Base-by-base conservation (phyloP, 2,113 vertebrate species). In the Dasyprocta punctata region DNA sequence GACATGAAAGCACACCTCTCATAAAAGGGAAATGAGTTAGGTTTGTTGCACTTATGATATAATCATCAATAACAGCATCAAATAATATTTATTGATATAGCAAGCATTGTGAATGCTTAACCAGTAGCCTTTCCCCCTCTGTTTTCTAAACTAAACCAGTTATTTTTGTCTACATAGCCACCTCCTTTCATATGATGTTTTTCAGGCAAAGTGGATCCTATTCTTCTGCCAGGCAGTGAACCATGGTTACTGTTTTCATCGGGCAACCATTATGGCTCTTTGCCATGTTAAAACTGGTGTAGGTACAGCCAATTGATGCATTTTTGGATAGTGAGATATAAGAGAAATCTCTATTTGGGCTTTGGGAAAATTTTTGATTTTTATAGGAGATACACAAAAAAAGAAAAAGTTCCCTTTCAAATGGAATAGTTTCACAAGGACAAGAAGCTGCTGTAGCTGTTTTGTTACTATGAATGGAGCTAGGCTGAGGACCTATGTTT, bases 21-120 rank as follows among this genome's bases (percentile, higher is more conserved):
- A 61, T 97, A 92, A 95, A 84, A 87, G 52, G 52, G 73, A 96
- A 85, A 47, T 95, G 41, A 49, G 41, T 71, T 94, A 44, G 60
- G 52, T 58, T 82, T 88, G 60, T 54, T 82, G 47, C 17, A 28
- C 44, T 96, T 92, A 94, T 94, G 84, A 89, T 82, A 52, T 58
- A 85, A 65, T 97, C 86, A 96, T 71, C 54, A 93, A 58, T 33
- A 88, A 41, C 17, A 88, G 44, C 73, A 95, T 52, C 81, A 78
- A 89, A 87, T 81, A 89, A 71, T 56, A 12, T 58, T 92, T 90
- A 96, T 96, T 95, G 54, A 92, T 93, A 95, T 77, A 38, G 49
- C 38, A 97, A 71, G 61, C 30, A 38, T 28, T 85, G 60, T 44
- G 41, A 54, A 73, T 97, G 91, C 60, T 38, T 84, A 89, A 13